Conservation (phyloP, 2,113 vertebrate species). For the Caretta caretta region DNA sequence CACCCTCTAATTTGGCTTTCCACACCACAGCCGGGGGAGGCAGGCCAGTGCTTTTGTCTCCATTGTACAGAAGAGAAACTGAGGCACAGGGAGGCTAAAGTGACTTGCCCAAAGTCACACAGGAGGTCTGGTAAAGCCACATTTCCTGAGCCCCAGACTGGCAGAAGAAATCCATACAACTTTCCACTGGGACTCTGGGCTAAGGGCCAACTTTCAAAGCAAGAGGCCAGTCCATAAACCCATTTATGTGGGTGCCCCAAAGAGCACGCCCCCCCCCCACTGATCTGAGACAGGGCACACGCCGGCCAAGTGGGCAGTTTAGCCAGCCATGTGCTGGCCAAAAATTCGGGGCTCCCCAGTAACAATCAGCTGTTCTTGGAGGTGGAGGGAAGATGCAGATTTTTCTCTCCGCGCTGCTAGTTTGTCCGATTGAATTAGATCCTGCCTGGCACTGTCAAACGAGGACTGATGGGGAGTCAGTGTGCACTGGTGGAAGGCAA, state of each 20-base stretch:
- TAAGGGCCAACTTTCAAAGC: too few species aligned
- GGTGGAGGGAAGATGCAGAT: background rate
- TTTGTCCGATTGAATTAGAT: background rate
- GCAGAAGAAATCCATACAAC: background rate
- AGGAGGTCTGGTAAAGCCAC: background rate
- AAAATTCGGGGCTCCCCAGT: background rate
- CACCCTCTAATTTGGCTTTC: background rate
- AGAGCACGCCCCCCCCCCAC: background rate
- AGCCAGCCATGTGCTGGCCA: background rate
- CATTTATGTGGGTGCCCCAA: background rate
- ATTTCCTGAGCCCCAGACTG: background rate
- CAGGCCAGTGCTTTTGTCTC: fast-evolving
- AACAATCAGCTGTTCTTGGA: background rate
- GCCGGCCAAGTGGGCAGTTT: background rate
- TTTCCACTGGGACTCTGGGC: background rate
- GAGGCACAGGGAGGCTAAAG: fast-evolving
- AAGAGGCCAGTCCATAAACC: background rate
- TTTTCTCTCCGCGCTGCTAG: background rate
- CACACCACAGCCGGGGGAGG: background rate
- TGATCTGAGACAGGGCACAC: background rate
- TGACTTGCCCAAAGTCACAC: background rate
- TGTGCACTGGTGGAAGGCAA: background rate
- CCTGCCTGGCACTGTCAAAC: background rate
- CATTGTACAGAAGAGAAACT: background rate
- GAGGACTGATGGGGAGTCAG: too few species aligned